phyloP scores from a whole-genome alignment of 1,140 invertebrate genomes.

The Monomorium pharaonis region DNA sequence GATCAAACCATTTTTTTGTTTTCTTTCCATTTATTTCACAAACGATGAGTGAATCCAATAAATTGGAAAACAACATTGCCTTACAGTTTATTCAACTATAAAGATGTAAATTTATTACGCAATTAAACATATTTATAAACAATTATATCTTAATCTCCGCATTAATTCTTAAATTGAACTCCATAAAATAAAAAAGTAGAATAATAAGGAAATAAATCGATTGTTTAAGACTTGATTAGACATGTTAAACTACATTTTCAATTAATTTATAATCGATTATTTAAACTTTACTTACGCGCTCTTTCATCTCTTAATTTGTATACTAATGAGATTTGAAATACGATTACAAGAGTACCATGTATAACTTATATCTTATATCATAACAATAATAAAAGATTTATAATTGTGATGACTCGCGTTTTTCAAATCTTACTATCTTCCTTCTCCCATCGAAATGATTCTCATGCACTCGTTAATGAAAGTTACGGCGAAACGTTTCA shows the following conservation, averaged over 20 bases:
- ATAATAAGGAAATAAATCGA: background rate
- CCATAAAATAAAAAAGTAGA: background rate
- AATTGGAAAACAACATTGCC: constrained; percentile 19
- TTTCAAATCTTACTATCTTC: background rate
- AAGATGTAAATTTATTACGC: background rate
- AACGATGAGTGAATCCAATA: constrained; percentile 32
- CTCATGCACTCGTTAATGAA: constrained; percentile 6
- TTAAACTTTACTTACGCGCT: background rate
- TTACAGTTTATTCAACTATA: constrained; percentile 33
- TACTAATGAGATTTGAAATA: background rate
- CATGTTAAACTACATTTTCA: background rate
- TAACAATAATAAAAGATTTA: background rate
- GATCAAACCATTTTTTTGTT: background rate
- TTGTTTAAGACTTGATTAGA: background rate
- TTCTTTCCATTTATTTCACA: constrained; percentile 11
- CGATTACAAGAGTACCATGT: background rate
- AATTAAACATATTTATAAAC: constrained; percentile 31
- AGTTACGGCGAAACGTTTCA: constrained; percentile 1
- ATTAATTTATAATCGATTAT: background rate
- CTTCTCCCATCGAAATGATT: background rate
- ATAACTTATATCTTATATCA: background rate
- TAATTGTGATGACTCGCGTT: background rate
- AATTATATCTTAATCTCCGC: background rate
- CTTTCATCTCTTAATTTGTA: background rate
- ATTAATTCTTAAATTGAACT: background rate